Evolutionary conservation across 2,888 invertebrate species (phyloP).

Genomic region (Crepidodera aurea): DNA sequence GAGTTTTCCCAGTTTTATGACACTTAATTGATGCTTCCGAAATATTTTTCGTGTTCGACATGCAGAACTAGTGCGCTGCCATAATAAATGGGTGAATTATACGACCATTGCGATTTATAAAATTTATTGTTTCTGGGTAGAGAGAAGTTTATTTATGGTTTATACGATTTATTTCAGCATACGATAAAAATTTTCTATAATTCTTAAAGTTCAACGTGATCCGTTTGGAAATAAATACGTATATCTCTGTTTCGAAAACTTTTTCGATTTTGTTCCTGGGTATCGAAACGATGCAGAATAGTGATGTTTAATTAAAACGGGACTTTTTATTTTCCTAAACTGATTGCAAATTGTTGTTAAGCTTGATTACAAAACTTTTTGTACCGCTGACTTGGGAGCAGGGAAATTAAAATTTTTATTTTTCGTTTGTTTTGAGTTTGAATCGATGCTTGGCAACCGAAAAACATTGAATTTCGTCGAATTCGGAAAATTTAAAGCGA

Average conservation of each 20-base stretch:
- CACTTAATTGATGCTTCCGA: conserved; percentile 38
- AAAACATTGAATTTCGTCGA: too few relatives aligned
- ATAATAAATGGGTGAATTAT: conserved; percentile 36
- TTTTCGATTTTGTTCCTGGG: background rate
- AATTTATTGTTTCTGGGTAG: conserved; percentile 26
- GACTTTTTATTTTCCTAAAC: conserved; percentile 13
- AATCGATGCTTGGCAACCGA: too few relatives aligned
- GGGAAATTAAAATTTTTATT: conserved; percentile 19
- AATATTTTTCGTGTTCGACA: conserved; percentile 43
- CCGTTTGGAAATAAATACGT: background rate
- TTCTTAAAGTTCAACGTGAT: conserved; percentile 7
- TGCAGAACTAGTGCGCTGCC: conserved; percentile 28
- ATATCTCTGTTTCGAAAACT: background rate
- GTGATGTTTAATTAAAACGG: conserved; percentile 14
- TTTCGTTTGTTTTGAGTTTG: conserved; percentile 1
- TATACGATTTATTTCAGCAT: conserved; percentile 25
- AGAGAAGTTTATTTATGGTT: conserved; percentile 25
- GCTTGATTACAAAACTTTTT: conserved; percentile 14
- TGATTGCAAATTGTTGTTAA: conserved; percentile 16
- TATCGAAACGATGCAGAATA: background rate
- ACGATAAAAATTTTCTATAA: conserved; percentile 29
- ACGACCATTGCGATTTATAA: conserved; percentile 23
- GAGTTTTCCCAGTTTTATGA: conserved; percentile 39
- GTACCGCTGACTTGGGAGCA: background rate
- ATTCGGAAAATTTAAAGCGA: too few relatives aligned